Evolutionary conservation across 2,113 vertebrate genomes (phyloP).

Genomic region (Panthera uncia): DNA sequence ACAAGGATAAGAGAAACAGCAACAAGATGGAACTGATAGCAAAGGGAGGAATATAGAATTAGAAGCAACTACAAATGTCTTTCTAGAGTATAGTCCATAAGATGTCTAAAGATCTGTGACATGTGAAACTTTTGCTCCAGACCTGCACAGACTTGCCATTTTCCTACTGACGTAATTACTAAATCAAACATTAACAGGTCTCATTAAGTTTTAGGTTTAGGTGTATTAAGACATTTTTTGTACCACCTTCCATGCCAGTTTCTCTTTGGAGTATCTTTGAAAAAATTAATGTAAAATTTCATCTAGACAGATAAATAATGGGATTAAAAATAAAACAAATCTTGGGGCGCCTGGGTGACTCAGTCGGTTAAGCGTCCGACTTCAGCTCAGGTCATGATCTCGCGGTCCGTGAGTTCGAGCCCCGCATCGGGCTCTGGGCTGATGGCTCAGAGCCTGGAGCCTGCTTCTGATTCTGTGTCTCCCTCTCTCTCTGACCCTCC

Average conservation of each 20-base stretch:
- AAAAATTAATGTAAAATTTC: not conserved
- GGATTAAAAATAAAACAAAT: not conserved
- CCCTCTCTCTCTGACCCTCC: no score
- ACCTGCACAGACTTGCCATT: not conserved
- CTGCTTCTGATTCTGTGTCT: no score
- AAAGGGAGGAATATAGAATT: not conserved
- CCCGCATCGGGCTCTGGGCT: no score
- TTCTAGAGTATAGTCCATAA: not conserved
- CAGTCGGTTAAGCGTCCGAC: not conserved
- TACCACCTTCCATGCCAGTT: not conserved
- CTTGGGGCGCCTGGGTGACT: not conserved
- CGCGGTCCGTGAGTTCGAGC: no score
- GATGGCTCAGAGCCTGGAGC: no score
- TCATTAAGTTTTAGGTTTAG: not conserved
- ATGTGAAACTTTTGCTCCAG: not conserved
- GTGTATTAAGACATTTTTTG: not conserved
- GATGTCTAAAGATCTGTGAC: not conserved
- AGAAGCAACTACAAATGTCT: not conserved
- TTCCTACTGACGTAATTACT: not conserved
- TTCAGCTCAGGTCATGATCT: not conserved
- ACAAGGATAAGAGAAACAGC: not conserved
- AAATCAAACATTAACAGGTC: not conserved
- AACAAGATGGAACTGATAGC: not conserved
- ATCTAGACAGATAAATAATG: not conserved
- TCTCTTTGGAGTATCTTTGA: slow-evolving; percentile 11